Evolutionary conservation across 2,113 vertebrate genomes (phyloP).

Genomic region (Porphyrio hochstetteri): DNA sequence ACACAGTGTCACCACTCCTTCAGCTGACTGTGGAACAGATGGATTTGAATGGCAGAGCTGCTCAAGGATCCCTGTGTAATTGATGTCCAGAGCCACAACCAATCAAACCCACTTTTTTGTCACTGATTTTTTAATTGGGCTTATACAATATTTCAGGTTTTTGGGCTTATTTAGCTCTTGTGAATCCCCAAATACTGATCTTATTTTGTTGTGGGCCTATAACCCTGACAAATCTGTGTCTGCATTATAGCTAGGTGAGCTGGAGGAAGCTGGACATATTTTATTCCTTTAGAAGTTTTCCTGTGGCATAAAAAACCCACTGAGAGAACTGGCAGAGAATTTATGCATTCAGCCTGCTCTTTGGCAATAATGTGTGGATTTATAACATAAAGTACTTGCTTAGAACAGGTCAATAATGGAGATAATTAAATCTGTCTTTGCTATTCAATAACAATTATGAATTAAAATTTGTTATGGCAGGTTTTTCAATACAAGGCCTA

Average conservation of each 20-base stretch:
- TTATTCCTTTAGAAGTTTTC: constrained; percentile 45
- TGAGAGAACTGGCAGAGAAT: constrained; percentile 15
- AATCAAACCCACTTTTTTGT: not conserved
- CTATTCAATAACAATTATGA: constrained; percentile 66
- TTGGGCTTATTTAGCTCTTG: not conserved
- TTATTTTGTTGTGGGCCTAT: not conserved
- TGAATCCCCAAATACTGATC: not conserved
- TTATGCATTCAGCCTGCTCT: constrained; percentile 1
- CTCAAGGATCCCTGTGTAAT: constrained; percentile 3
- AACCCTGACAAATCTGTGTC: not conserved
- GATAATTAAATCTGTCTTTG: constrained; percentile 59
- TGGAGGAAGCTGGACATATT: constrained; percentile 7
- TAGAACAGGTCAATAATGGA: constrained; percentile 40
- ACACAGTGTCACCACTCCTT: not conserved
- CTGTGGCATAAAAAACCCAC: not conserved
- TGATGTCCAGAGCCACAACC: not conserved
- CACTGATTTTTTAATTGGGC: not conserved
- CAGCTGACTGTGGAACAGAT: not conserved
- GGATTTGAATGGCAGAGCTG: not conserved
- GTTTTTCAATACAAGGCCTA: constrained; percentile 49
- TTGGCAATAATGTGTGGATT: constrained; percentile 45
- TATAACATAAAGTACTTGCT: constrained; percentile 27
- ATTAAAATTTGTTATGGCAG: constrained; percentile 58
- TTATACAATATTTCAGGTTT: constrained; percentile 15
- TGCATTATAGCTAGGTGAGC: not conserved